phyloP scores from a whole-genome alignment of 1,140 invertebrate genomes.

The Cydia strobilella region DNA sequence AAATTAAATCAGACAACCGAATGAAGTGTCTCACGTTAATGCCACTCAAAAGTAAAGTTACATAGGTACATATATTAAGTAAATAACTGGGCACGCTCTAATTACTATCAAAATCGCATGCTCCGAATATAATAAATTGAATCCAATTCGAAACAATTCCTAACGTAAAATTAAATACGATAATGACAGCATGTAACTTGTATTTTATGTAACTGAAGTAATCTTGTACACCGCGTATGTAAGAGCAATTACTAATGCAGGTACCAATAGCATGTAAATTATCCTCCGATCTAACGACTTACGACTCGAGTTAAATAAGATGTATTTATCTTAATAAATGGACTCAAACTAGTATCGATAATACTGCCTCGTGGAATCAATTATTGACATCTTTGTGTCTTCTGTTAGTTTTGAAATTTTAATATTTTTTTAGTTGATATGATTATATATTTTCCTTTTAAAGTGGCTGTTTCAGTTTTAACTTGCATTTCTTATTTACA shows the following conservation, averaged over 20 bases:
- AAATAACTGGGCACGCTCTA: constrained; percentile 8
- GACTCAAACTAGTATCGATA: not conserved
- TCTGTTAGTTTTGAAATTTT: not conserved
- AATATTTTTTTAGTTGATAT: not conserved
- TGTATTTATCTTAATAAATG: constrained; percentile 6
- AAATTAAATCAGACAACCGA: too few species aligned
- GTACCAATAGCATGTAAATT: constrained; percentile 19
- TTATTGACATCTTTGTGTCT: not conserved
- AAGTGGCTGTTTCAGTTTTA: too few species aligned
- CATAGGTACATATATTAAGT: too few species aligned
- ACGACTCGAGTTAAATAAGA: constrained; percentile 23
- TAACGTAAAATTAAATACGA: constrained; percentile 8
- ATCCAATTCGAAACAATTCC: not conserved
- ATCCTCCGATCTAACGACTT: constrained; percentile 20
- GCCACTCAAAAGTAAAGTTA: too few species aligned
- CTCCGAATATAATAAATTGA: constrained; percentile 13
- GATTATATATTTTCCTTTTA: not conserved
- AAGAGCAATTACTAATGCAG: constrained; percentile 25
- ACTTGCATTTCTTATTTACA: too few species aligned
- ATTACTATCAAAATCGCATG: constrained; percentile 20
- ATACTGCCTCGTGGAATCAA: constrained; percentile 10
- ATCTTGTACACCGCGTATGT: constrained; percentile 24
- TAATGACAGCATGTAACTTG: constrained; percentile 11
- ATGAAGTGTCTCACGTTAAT: too few species aligned
- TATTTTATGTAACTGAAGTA: constrained; percentile 32